phyloP scores from a whole-genome alignment of 2,888 invertebrate species.

The Diploptera punctata region DNA sequence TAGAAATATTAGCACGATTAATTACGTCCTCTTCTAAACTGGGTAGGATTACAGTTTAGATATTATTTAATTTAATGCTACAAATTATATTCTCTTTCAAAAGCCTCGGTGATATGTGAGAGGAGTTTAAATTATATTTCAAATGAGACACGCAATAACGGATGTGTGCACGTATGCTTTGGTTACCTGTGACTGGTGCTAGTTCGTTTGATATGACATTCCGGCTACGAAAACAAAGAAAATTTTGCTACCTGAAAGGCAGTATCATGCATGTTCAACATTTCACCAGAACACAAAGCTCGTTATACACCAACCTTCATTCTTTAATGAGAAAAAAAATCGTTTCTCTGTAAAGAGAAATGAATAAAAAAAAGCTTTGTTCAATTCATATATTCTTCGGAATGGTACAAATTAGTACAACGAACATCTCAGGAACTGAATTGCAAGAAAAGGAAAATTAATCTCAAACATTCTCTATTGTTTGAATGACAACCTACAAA shows the following conservation, averaged over 20 bases:
- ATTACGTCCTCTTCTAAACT: too few species aligned
- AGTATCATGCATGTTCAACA: background rate
- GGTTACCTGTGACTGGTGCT: background rate
- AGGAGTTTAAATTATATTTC: too few species aligned
- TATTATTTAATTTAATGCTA: too few species aligned
- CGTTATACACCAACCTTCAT: background rate
- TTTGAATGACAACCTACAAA: background rate
- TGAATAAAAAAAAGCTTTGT: background rate
- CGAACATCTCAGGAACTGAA: background rate
- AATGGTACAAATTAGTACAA: conserved; percentile 5
- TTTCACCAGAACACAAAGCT: background rate
- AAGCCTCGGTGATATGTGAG: too few species aligned
- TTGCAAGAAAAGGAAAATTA: background rate
- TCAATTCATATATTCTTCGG: background rate
- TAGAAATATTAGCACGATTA: too few species aligned
- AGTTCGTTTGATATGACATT: background rate
- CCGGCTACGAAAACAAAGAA: background rate
- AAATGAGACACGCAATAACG: background rate
- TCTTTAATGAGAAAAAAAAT: conserved; percentile 2
- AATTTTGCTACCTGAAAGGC: too few species aligned
- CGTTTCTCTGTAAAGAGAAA: background rate
- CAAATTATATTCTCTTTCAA: too few species aligned
- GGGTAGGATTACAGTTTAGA: too few species aligned
- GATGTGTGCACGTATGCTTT: background rate
- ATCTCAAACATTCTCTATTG: conserved; percentile 17